phyloP scores from a whole-genome alignment of 2,797 vertebrate species.

The Percopsis omiscomaycus region DNA sequence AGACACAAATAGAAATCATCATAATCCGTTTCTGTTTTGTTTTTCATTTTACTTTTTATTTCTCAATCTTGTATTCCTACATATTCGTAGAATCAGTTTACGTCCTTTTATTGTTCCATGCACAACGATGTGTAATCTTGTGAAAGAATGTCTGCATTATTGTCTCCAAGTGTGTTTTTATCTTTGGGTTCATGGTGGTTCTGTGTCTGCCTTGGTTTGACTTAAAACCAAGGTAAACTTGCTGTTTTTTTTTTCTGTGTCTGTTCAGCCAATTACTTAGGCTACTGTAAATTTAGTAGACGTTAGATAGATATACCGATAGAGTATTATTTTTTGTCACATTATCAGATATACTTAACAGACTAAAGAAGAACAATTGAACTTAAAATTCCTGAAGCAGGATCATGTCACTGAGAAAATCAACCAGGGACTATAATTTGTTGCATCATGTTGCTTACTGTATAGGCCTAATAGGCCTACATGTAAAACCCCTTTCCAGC shows the following conservation, averaged over 20 bases:
- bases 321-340: too few species aligned
- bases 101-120: background rate
- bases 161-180: slow-evolving; percentile 38
- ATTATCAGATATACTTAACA: too few species aligned
- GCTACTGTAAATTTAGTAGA: too few species aligned
- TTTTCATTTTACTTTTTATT: background rate
- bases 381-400: too few species aligned
- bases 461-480: background rate
- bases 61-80: background rate
- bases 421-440: too few species aligned
- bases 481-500: slow-evolving; percentile 8
- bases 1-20: background rate
- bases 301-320: too few species aligned
- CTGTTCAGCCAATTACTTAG: too few species aligned
- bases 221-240: background rate
- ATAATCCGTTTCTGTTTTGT: too few species aligned
- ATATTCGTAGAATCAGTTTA: background rate
- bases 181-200: slow-evolving; percentile 13
- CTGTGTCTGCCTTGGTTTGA: slow-evolving; percentile 10
- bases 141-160: slow-evolving; percentile 9
- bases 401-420: too few species aligned
- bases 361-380: too few species aligned
- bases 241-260: background rate
- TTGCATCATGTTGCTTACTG: background rate
- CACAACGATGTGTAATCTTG: slow-evolving; percentile 7